Base-by-base conservation (phyloP, 2,888 invertebrate species). In the Balanococcus diminutus region DNA sequence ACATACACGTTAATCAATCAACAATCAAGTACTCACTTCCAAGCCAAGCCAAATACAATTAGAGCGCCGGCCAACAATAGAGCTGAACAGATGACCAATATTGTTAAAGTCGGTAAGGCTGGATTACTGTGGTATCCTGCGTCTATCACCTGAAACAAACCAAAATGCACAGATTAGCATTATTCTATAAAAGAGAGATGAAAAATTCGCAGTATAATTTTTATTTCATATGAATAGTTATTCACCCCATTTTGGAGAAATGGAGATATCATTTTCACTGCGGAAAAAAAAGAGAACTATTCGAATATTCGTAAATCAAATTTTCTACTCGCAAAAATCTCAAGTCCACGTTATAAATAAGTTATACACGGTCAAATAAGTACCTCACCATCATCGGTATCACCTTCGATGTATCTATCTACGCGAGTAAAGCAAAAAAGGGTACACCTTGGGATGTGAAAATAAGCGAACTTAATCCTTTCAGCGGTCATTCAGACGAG, bases 61-160 rank as follows among this genome's bases (percentile, higher is more conserved):
- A 95, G 93, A 88, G 95, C 93, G 90, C 95, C 94, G 88, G 95
- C 92, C 88, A 95, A 92, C 88, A 96, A 92, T 87, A 95, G 93
- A 89, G 95, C 92, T 89, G 95, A 95, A 91, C 95, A 95, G 88
- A 95, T 93, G 88, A 94, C 95, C 91, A 96, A 95, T 91, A 95
- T 94, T 89, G 95, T 95, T 88, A 95, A 94, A 88, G 95, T 95
- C 91, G 95, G 95, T 89, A 96, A 91, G 88, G 95, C 94, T 88
- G 95, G 95, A 90, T 95, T 95, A 91, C 94, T 95, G 91, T 95
- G 94, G 91, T 95, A 95, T 91, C 95, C 95, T 88, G 95, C 95
- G 91, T 96, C 95, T 91, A 96, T 94, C 91, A 95, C 94, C 96
- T 96, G 95, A 9, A 93, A 94, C 67, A 67, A 88, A 89, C 89